Evolutionary conservation across 2,113 vertebrate genomes (phyloP).

Genomic region (Sialia sialis): DNA sequence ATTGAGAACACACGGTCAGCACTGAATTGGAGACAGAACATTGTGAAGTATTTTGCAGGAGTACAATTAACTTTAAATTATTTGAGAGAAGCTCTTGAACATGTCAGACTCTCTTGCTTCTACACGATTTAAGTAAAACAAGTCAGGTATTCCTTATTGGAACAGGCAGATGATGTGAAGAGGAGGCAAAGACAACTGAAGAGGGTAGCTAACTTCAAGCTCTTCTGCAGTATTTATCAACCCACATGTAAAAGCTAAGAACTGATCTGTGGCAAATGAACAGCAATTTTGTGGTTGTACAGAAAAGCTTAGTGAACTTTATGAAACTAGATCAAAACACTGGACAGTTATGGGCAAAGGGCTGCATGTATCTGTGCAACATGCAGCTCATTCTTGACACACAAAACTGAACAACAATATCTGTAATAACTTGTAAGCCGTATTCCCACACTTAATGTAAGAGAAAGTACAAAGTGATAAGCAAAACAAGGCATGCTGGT

Average conservation of each 20-base stretch:
- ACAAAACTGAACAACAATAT: background rate
- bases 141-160: background rate
- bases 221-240: background rate
- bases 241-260: background rate
- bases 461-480: background rate
- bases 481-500: background rate
- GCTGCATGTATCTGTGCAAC: background rate
- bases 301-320: background rate
- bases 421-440: background rate
- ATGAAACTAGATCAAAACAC: background rate
- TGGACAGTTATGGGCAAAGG: background rate
- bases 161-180: background rate
- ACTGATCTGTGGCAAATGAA: background rate
- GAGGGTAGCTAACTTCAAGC: background rate
- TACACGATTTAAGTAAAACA: background rate
- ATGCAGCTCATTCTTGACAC: background rate
- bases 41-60: background rate
- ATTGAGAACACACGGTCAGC: background rate
- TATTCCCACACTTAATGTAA: background rate
- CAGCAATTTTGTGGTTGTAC: background rate
- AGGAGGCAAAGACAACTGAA: background rate
- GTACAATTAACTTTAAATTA: slow-evolving; percentile 8
- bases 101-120: background rate
- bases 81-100: background rate
- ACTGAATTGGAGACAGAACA: background rate